A percentile compares a stretch with the other conserved stretches of the same genome.
Conservation (phyloP, 2,888 invertebrate species). For the Sepioteuthis lessoniana region DNA sequence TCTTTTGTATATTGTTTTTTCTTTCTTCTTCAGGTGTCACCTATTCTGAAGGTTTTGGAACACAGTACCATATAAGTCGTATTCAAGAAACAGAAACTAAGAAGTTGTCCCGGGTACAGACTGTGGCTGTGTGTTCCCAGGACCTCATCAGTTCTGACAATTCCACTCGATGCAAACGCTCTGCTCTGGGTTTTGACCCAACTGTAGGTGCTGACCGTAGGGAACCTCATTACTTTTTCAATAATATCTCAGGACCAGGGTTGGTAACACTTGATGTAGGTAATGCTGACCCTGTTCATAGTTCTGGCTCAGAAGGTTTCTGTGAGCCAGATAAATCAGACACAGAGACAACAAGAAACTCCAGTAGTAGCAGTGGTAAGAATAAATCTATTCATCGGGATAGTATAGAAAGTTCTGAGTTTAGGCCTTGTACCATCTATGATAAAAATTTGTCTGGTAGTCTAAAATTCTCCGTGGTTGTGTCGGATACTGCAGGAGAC, state of each 20-base stretch:
- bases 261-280: constrained; percentile 49
- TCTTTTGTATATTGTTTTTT: not conserved
- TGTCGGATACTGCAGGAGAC: constrained; percentile 51
- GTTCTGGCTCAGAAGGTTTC: constrained; percentile 96
- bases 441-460: constrained; percentile 25
- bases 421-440: constrained; percentile 14
- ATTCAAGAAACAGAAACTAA: constrained; percentile 64
- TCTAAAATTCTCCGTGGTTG: constrained; percentile 35
- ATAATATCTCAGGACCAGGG: constrained; percentile 43
- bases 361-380: constrained; percentile 39
- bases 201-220: constrained; percentile 34
- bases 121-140: constrained; percentile 68
- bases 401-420: constrained; percentile 4
- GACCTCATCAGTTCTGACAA: constrained; percentile 70
- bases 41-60: constrained; percentile 77
- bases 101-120: constrained; percentile 68
- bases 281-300: constrained; percentile 84
- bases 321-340: constrained; percentile 83
- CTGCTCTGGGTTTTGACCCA: constrained; percentile 43
- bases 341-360: constrained; percentile 43
- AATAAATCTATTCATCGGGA: constrained; percentile 35
- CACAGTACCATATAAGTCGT: constrained; percentile 66
- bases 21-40: constrained; percentile 83
- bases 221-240: constrained; percentile 43
- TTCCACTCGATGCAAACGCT: constrained; percentile 55